Evolutionary conservation across 2,797 vertebrate genomes (phyloP), one percentile per base, ranked within the genome.

Genomic region (Scyliorhinus canicula): DNA sequence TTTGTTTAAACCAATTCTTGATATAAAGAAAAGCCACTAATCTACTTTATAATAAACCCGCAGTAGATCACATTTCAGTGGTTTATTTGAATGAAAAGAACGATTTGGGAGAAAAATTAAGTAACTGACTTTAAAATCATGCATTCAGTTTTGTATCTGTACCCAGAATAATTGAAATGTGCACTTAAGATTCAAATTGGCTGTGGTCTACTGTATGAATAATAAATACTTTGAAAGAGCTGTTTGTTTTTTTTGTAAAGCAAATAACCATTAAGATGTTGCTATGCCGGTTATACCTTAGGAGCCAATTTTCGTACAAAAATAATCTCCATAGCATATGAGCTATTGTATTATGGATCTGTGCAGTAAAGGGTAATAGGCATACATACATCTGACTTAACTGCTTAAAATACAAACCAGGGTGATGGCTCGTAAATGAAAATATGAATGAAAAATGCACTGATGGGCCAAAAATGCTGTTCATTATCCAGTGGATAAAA

Each of bases 401-500:
- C 69, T 21, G 63, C 44, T 24, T 93, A 50, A 93, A 93, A 47
- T 93, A 44, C 12, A 91, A n/a, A 28, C 60, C n/a, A 28, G 21
- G 88, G 50, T 74, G 52, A 94, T 71, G 50, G 44, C 93, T 71
- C 16, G 4, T 50, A 28, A 44, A 31, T 71, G 67, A 50, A 31
- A 50, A 55, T 16, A 26, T 50, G 44, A 19, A 94, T 71, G 47
- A 93, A 82, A 82, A 91, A 63, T 63, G 57, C 21, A n/a, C 21
- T 91, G 88, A 60, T 21, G 28, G 67, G 67, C 35, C 24, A 74
- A 35, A 94, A 74, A 94, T 71, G 74, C 16, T 2, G 16, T 94
- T 55, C 67, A 55, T 94, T 94, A 84, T 65, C 67, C 85, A 74
- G 96, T 96, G 96, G 96, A 96, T 96, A 95, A 65, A 26, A 2